Conservation (phyloP, 53 echinoderm and acorn worm species). For the Antedon mediterranea region DNA sequence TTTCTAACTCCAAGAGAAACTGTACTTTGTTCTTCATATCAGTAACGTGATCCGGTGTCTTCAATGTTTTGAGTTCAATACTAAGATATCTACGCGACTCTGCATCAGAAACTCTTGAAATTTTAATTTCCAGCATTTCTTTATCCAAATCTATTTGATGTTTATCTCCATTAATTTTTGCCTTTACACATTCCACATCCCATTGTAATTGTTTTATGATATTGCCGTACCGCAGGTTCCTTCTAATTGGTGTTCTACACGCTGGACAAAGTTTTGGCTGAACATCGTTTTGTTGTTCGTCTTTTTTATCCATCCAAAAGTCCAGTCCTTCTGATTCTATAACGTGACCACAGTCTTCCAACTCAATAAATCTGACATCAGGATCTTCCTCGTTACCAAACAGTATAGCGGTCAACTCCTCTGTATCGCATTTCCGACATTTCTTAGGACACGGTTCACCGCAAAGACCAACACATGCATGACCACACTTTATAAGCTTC, state of each 20-base stretch:
- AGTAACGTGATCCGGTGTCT: neutral
- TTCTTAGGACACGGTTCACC: conserved; percentile 64
- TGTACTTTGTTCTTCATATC: neutral
- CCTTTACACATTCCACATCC: conserved; percentile 52
- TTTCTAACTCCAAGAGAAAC: neutral
- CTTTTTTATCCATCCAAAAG: conserved; percentile 45
- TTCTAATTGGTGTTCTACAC: conserved; percentile 67
- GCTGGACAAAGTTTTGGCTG: conserved; percentile 52
- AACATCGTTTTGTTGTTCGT: neutral
- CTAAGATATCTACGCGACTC: neutral
- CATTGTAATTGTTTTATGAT: conserved; percentile 37
- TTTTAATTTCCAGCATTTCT: neutral
- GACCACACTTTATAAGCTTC: conserved; percentile 32
- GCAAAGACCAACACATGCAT: conserved; percentile 66
- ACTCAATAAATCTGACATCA: conserved; percentile 51
- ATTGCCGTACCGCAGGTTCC: conserved; percentile 55
- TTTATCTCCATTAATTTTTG: conserved; percentile 24
- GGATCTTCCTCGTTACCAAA: conserved; percentile 46
- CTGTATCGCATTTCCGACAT: conserved; percentile 44
- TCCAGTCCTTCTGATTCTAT: conserved; percentile 55
- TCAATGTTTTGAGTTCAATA: neutral
- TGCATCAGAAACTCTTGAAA: neutral
- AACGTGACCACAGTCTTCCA: conserved; percentile 65
- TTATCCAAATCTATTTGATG: conserved; percentile 1
- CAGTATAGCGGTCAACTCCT: conserved; percentile 35